Evolutionary conservation across 2,113 vertebrate genomes (phyloP), one percentile per base, ranked within the genome.

Genomic region (Cromileptes altivelis): DNA sequence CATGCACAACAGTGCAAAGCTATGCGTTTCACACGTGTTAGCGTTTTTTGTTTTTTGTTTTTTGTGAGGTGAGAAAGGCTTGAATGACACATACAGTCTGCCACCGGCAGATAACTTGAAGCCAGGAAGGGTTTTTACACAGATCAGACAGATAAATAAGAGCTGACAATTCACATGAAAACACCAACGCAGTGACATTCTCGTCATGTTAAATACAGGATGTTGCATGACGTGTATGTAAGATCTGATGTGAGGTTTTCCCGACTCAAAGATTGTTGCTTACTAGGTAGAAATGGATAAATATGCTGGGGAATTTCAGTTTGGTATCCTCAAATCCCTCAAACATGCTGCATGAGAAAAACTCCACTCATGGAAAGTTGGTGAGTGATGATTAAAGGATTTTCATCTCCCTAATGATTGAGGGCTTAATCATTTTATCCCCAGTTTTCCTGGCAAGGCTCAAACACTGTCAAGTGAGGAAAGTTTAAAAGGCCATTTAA

Each of bases 401-500:
- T 62, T 57, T 76, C n/a, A 68, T 68, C 62, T 74, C 68, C 63
- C 67, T 62, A 49, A 61, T 64, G 60, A 74, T 65, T 74, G 62
- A 78, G 4, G 70, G 40, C 40, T 63, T 74, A 80, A 85, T 83
- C 64, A 45, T 69, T 78, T 85, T 7, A 75, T 70, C 19, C 78
- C 65, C 45, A 42, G n/a, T 80, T 81, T 86, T 89, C 69, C 81
- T 75, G 74, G 77, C 79, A 42, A n/a, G 13, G 30, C 15, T 60
- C 10, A 56, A 47, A 69, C 13, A 30, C 37, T 4, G 13, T 56
- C 60, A 75, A 69, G 52, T 21, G 58, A 74, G 42, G n/a, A 62
- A 69, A 11, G 60, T 89, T 83, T 64, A 70, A 72, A 79, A 61
- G 56, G 64, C 25, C 78, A 37, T 57, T 67, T 58, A 60, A 70